These are phyloP conservation scores for Telmatherina bonti DNA, from an alignment of 2,797 vertebrate genomes.

Conservation along the genomic window DNA sequence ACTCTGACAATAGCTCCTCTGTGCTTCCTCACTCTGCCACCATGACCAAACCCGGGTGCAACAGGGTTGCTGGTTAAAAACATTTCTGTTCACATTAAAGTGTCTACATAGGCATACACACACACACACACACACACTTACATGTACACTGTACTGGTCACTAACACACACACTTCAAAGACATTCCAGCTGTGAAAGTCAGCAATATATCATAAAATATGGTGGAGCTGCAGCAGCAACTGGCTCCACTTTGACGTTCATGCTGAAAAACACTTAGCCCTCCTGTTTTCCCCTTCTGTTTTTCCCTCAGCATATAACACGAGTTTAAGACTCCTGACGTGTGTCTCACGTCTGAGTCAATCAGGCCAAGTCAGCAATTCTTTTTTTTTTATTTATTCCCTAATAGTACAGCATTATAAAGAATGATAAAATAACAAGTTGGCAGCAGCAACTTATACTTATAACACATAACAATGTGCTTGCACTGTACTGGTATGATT, in stretches of 20 bases:
- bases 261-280: constrained; percentile 38
- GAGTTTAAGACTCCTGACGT: background rate
- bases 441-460: constrained; percentile 24
- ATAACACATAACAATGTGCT: constrained; percentile 20
- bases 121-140: constrained; percentile 21
- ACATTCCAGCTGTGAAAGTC: constrained; percentile 65
- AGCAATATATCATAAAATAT: constrained; percentile 60
- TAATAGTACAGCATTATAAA: constrained; percentile 10
- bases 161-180: constrained; percentile 62
- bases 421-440: constrained; percentile 17
- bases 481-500: background rate
- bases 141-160: constrained; percentile 29
- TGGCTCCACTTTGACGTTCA: constrained; percentile 44
- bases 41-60: too few relatives aligned
- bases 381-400: too few relatives aligned
- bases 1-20: too few relatives aligned
- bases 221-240: constrained; percentile 32
- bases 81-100: too few relatives aligned
- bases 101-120: background rate
- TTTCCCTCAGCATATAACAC: constrained; percentile 26
- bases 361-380: constrained; percentile 41
- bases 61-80: too few relatives aligned
- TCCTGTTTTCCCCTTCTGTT: constrained; percentile 15
- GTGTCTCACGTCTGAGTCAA: constrained; percentile 4
- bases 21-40: too few relatives aligned